phyloP scores from a whole-genome alignment of 2,888 invertebrate species.

The Dolichomitus sp. region DNA sequence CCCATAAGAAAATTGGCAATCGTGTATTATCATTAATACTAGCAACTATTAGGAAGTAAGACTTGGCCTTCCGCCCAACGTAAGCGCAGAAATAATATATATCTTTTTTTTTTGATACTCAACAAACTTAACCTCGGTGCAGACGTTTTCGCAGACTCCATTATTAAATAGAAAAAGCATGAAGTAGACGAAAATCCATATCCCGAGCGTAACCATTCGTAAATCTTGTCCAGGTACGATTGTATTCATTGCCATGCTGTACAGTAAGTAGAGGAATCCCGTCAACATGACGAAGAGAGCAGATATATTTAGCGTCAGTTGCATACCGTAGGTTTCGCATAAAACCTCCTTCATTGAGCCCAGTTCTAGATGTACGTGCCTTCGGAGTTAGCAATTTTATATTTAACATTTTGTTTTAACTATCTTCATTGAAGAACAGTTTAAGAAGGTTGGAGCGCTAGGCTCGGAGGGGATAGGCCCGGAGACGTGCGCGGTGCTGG shows the following conservation, averaged over 20 bases:
- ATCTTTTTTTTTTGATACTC: background rate
- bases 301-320: conserved; percentile 44
- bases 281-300: conserved; percentile 41
- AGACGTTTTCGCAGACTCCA: conserved; percentile 24
- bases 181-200: conserved; percentile 17
- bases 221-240: background rate
- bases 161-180: conserved; percentile 28
- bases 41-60: too few relatives aligned
- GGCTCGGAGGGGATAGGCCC: too few relatives aligned
- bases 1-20: too few relatives aligned
- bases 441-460: too few relatives aligned
- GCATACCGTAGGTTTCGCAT: conserved; percentile 28
- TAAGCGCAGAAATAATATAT: too few relatives aligned
- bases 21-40: too few relatives aligned
- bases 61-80: too few relatives aligned
- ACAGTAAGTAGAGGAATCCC: conserved; percentile 35
- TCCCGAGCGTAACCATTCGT: background rate
- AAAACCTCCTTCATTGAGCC: conserved; percentile 29
- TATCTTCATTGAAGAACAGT: too few relatives aligned
- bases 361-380: conserved; percentile 65
- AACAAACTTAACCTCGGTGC: conserved; percentile 41
- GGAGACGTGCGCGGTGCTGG: too few relatives aligned
- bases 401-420: background rate
- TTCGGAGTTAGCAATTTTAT: conserved; percentile 33
- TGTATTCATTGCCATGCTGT: background rate